Evolutionary conservation across 35 echinoderm and acorn worm genomes (phyloP).

Genomic region (Strongylocentrotus purpuratus): DNA sequence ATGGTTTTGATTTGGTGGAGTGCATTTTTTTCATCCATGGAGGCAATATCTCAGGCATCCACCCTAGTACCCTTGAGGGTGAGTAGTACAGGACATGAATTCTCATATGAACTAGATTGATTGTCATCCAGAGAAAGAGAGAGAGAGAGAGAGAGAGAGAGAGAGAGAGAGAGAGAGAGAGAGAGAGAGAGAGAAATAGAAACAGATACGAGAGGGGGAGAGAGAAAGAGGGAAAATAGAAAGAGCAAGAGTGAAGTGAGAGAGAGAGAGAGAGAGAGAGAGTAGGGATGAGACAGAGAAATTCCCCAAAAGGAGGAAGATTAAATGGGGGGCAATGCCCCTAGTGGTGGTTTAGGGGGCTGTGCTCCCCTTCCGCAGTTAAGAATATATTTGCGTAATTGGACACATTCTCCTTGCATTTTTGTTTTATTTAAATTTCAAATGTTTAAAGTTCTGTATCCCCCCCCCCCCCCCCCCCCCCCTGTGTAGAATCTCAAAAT

Average conservation of each 20-base stretch:
- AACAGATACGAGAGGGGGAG: background rate
- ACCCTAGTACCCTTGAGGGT: background rate
- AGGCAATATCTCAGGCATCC: background rate
- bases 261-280: background rate
- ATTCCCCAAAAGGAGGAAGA: background rate
- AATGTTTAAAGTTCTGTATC: no score
- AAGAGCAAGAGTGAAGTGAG: background rate
- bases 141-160: background rate
- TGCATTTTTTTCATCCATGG: background rate
- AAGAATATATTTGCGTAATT: no score
- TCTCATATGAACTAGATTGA: slow-evolving; percentile 23
- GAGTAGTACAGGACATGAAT: slow-evolving; percentile 21
- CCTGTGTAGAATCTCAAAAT: no score
- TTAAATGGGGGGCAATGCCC: no score
- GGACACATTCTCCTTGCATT: no score
- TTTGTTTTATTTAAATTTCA: no score
- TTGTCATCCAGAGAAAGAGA: background rate
- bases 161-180: background rate
- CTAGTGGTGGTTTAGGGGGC: no score
- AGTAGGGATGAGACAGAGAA: background rate
- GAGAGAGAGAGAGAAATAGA: background rate
- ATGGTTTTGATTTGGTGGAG: background rate
- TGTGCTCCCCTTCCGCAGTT: no score
- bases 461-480: no score
- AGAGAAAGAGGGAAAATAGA: background rate